These are phyloP conservation scores for Tenthredo notha DNA, from an alignment of 2,888 invertebrate genomes.

Conservation along the genomic window DNA sequence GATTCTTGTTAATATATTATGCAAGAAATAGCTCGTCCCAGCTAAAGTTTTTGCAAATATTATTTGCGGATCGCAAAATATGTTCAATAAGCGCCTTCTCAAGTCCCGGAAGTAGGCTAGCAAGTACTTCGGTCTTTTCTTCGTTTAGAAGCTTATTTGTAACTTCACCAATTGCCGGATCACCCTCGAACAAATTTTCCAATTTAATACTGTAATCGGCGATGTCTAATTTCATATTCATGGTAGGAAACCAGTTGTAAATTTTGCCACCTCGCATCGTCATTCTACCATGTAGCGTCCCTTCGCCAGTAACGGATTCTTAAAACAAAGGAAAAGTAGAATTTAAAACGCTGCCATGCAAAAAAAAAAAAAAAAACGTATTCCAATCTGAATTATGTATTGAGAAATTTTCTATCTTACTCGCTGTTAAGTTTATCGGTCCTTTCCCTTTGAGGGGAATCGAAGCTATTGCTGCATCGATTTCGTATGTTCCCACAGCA, in stretches of 20 bases:
- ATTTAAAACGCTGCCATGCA: background rate
- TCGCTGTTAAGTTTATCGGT: background rate
- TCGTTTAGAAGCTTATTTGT: background rate
- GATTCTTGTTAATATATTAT: background rate
- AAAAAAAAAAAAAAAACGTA: background rate
- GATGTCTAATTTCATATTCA: background rate
- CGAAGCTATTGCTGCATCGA: background rate
- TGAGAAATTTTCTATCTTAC: background rate
- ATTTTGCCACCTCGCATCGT: background rate
- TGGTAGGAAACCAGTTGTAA: background rate
- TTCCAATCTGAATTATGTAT: background rate
- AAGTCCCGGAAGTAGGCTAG: background rate
- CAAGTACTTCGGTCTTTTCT: background rate
- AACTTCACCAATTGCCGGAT: background rate
- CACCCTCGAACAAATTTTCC: background rate
- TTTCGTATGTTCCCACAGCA: background rate
- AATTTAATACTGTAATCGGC: background rate
- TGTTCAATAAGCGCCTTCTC: background rate
- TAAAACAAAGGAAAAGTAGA: background rate
- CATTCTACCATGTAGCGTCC: slow-evolving; percentile 54
- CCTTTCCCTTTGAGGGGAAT: slow-evolving; percentile 21
- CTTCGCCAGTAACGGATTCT: background rate
- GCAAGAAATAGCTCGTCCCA: background rate
- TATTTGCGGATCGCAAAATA: background rate
- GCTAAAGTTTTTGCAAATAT: background rate